Conservation (phyloP, 2,888 invertebrate species). For the Digitonthophagus gazella region DNA sequence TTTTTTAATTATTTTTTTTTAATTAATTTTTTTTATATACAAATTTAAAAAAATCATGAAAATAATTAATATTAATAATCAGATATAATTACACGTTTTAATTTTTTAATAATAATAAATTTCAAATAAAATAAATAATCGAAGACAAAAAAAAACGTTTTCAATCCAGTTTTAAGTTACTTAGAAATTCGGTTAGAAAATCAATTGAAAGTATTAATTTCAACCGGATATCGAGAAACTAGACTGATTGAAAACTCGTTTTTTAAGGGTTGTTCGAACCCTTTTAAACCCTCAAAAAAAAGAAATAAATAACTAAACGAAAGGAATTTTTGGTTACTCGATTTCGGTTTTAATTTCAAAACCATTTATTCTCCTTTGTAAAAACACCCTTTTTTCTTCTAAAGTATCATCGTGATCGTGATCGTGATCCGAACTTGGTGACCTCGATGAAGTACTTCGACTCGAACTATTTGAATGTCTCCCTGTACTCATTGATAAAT, state of each 20-base stretch:
- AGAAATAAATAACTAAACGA: not conserved
- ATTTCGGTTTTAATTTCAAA: not conserved
- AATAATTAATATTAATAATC: not conserved
- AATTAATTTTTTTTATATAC: not conserved
- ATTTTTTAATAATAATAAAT: too few relatives aligned
- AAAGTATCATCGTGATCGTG: constrained; percentile 55
- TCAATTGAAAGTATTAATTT: not conserved
- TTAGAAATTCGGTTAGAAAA: not conserved
- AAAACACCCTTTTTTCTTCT: not conserved
- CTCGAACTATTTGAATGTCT: constrained; percentile 55
- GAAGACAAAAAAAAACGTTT: not conserved
- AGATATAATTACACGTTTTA: not conserved
- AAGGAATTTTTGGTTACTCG: not conserved
- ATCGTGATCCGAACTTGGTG: constrained; percentile 52
- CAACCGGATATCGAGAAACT: not conserved
- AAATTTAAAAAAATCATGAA: not conserved
- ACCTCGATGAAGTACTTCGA: constrained; percentile 45
- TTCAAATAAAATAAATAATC: not conserved
- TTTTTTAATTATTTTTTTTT: not conserved
- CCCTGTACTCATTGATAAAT: constrained; percentile 71
- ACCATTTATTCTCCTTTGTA: not conserved
- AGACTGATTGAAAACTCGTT: not conserved
- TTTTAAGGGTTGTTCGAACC: not conserved
- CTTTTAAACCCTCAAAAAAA: not conserved
- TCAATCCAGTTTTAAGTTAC: not conserved